Evolutionary conservation across 2,797 vertebrate genomes (phyloP), one percentile per base, ranked within the genome.

Genomic region (Enteromius anoplus): DNA sequence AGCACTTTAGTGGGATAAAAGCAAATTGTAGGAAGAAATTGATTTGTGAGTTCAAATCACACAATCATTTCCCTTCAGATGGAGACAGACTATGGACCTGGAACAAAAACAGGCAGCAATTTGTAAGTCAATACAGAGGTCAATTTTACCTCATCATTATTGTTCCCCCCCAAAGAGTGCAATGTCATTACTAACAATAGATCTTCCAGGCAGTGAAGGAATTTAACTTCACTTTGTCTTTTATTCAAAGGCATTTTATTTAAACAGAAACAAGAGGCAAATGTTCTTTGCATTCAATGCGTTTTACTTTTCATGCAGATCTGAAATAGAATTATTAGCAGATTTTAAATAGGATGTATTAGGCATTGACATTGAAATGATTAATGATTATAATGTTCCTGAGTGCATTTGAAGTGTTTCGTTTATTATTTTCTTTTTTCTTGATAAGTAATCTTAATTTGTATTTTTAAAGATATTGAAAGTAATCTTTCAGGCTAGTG

Each of bases 91-190:
- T 3, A 42, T 80, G 17, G 17, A 55, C 51, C 55, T 47, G 55
- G 73, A 64, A 65, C 26, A 65, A 51, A 81, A 75, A 49, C 58
- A 37, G 70, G 32, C 15, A 65, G 70, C 47, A 23, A 81, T 73
- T 64, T 51, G 19, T 73, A 65, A 64, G 68, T 62, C 53, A 49
- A 72, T 72, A 7, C 40, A 71, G 19, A 49, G 55, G 58, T 81
- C 42, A 26, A 23, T 72, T 72, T 72, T 11, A 81, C 40, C 40
- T 45, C 37, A 70, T 80, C 51, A 71, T 60, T 60, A 60, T 14
- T 71, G 49, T 4, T 11, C 17, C 26, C 1, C 34, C 10, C 7
- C 0, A 49, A 40, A 23, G 15, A 58, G 65, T 8, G 55, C 26
- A 47, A 17, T 2, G 4, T n/a, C 8, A 0, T 42, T 80, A 32